These are phyloP conservation scores for Sparidentex hasta DNA, from an alignment of 2,797 vertebrate species.

Conservation along the genomic window DNA sequence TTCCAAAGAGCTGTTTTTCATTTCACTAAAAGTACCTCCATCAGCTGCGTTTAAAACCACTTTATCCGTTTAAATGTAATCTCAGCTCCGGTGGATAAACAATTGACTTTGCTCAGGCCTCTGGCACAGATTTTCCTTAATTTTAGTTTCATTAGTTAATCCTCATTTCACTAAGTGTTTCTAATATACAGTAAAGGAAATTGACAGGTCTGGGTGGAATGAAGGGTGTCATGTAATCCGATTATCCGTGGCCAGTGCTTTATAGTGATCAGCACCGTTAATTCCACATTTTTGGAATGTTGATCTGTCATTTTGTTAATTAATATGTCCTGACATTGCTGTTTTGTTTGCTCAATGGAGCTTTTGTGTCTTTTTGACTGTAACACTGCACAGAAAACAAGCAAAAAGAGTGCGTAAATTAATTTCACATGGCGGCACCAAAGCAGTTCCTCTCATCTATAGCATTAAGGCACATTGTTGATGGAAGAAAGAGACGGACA, in stretches of 20 bases:
- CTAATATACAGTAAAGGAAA: slow-evolving; percentile 48
- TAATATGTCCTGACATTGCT: not conserved
- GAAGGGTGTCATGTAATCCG: slow-evolving; percentile 33
- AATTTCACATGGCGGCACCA: not conserved
- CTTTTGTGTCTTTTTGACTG: not conserved
- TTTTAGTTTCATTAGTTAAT: slow-evolving; percentile 66
- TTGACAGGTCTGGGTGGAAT: slow-evolving; percentile 51
- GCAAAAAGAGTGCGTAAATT: not conserved
- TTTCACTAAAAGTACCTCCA: slow-evolving; percentile 73
- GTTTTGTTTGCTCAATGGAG: not conserved
- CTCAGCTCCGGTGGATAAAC: slow-evolving; percentile 63
- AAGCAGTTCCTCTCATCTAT: not conserved
- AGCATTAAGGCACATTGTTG: not conserved
- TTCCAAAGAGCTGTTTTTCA: slow-evolving; percentile 74
- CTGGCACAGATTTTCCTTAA: slow-evolving; percentile 36
- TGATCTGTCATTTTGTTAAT: slow-evolving; percentile 18
- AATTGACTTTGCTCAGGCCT: slow-evolving; percentile 52
- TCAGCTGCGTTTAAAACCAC: slow-evolving; percentile 74
- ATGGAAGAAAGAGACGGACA: not conserved
- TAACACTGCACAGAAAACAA: not conserved
- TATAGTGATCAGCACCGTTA: slow-evolving; percentile 31
- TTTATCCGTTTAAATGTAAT: slow-evolving; percentile 69
- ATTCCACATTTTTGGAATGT: slow-evolving; percentile 24
- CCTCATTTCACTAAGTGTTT: slow-evolving; percentile 66
- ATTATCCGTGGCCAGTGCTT: slow-evolving; percentile 29